Percentiles rank a stretch among this genome's conserved stretches.
phyloP scores from a whole-genome alignment of 35 echinoderm and acorn worm species.

The Lytechinus pictus region DNA sequence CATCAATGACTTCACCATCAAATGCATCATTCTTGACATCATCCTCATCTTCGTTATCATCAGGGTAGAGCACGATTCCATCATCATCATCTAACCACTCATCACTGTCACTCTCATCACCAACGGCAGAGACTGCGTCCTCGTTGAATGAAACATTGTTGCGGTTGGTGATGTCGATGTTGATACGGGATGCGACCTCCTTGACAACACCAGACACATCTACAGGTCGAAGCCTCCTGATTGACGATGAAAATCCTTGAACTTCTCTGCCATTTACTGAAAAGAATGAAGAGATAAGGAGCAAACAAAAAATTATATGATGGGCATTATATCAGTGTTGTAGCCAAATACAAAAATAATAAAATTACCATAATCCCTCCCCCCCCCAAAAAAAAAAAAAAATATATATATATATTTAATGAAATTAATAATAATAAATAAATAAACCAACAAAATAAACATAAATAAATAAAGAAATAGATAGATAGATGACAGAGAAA shows the following conservation, averaged over 20 bases:
- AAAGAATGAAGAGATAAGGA: too few species aligned
- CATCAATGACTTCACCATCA: neutral
- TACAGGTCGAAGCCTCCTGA: neutral
- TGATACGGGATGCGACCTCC: neutral
- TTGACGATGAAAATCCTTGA: neutral
- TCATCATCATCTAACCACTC: neutral
- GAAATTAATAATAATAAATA: too few species aligned
- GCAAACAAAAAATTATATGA: too few species aligned
- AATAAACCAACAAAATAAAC: too few species aligned
- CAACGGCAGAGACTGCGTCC: neutral
- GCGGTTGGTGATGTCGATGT: neutral
- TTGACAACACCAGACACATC: neutral
- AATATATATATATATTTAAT: too few species aligned
- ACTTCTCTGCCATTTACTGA: neutral
- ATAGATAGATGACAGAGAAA: too few species aligned
- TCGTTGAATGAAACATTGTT: neutral
- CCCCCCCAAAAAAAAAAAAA: too few species aligned
- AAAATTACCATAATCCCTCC: too few species aligned
- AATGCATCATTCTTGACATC: neutral
- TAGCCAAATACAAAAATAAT: too few species aligned
- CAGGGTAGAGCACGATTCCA: neutral
- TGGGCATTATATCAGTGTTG: too few species aligned
- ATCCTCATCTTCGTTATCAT: neutral
- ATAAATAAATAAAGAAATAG: too few species aligned
- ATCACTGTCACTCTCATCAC: neutral